Evolutionary conservation across 64 coral and sea anemone species (phyloP).

Genomic region (Stylophora pistillata): DNA sequence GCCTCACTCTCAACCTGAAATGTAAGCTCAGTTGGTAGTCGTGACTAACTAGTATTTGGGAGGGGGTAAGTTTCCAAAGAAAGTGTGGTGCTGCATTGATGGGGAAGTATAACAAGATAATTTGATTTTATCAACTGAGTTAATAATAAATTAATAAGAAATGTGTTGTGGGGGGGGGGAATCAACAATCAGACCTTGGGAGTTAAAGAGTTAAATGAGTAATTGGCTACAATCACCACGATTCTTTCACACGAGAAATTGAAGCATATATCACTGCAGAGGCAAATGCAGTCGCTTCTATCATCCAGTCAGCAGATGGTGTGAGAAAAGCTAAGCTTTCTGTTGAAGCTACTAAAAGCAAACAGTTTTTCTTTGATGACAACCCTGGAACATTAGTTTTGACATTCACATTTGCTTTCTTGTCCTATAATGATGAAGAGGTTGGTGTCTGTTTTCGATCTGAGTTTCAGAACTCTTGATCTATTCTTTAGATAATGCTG

Average conservation of each 20-base stretch:
- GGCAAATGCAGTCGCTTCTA: constrained; percentile 27
- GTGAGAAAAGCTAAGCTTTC: constrained; percentile 64
- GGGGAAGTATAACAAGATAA: too few relatives aligned
- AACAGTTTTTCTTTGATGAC: constrained; percentile 92
- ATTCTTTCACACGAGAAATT: constrained; percentile 80
- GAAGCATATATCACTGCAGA: constrained; percentile 74
- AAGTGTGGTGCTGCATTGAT: too few relatives aligned
- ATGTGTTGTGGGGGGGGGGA: too few relatives aligned
- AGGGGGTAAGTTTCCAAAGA: too few relatives aligned
- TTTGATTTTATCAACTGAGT: too few relatives aligned
- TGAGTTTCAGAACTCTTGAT: neutral
- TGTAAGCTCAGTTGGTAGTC: too few relatives aligned
- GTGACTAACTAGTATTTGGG: too few relatives aligned
- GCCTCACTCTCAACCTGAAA: too few relatives aligned
- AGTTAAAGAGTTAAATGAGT: too few relatives aligned
- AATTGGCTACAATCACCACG: constrained; percentile 88
- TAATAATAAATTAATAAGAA: too few relatives aligned
- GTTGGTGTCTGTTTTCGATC: neutral
- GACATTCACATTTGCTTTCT: constrained; percentile 70
- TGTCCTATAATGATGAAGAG: constrained; percentile 76
- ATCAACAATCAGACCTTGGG: too few relatives aligned
- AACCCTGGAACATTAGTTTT: constrained; percentile 60
- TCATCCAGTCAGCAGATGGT: constrained; percentile 63
- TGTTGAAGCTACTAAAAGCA: constrained; percentile 66
- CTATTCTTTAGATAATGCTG: too few relatives aligned